Percentiles rank a stretch among this genome's conserved stretches.
These are phyloP conservation scores for Saturnia japonica DNA, from an alignment of 2,888 invertebrate genomes.

Conservation along the genomic window DNA sequence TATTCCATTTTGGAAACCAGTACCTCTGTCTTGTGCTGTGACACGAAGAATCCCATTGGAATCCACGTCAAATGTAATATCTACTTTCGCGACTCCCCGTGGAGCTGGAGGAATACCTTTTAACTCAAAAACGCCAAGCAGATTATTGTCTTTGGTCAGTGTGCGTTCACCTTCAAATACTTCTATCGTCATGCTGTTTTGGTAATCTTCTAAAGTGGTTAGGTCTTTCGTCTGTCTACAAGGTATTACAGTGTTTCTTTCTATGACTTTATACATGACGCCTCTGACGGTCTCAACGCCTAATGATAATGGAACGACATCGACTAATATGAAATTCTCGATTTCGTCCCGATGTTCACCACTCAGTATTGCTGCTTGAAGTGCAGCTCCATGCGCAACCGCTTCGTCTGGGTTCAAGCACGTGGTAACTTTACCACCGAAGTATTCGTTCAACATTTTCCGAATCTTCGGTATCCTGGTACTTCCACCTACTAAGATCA, in stretches of 20 bases:
- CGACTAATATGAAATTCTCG: conserved; percentile 50
- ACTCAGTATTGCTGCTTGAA: conserved; percentile 60
- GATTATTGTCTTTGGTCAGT: conserved; percentile 61
- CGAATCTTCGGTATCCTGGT: conserved; percentile 65
- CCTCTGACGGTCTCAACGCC: conserved; percentile 65
- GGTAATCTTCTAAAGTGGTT: conserved; percentile 63
- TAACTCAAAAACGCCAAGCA: conserved; percentile 60
- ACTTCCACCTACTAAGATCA: conserved; percentile 64
- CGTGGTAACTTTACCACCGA: conserved; percentile 47
- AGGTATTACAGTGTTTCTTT: conserved; percentile 61
- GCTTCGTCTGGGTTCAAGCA: conserved; percentile 67
- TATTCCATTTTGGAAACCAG: conserved; percentile 50
- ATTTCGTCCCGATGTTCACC: conserved; percentile 48
- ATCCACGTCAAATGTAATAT: conserved; percentile 62
- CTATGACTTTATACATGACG: conserved; percentile 63
- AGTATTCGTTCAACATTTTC: conserved; percentile 50
- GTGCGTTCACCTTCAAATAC: conserved; percentile 66
- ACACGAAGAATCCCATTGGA: conserved; percentile 60
- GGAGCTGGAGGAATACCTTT: conserved; percentile 63
- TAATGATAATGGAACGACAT: conserved; percentile 63
- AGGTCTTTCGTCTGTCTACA: conserved; percentile 59
- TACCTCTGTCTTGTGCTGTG: conserved; percentile 54
- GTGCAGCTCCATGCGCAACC: conserved; percentile 64
- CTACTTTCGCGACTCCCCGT: conserved; percentile 58
- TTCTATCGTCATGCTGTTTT: conserved; percentile 62